Evolutionary conservation across 1,140 invertebrate species (phyloP), one percentile per base, ranked within the genome.

Genomic region (Anoplolepis gracilipes): DNA sequence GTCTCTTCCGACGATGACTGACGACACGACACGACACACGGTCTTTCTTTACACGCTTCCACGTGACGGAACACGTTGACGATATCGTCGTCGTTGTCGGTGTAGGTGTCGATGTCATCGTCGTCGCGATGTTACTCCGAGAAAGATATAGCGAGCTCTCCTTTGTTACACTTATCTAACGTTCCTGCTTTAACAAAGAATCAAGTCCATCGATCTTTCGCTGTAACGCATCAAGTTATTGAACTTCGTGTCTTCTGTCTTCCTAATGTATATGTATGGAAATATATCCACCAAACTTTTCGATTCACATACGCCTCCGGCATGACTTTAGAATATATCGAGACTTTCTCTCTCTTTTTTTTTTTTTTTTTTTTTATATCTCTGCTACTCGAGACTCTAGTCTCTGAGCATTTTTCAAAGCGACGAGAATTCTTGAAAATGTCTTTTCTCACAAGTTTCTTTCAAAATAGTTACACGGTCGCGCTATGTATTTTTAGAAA

Each of bases 1-100:
- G 62, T 25, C 61, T 70, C 73, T 70, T 64, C 46, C 79, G 25
- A 65, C 82, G 75, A 89, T 85, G 82, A 88, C 61, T 88, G 87
- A 88, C 79, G 79, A 88, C 46, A 42, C 79, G 79, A 88, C 46
- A 42, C 36, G 64, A 30, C 36, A 70, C 36, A 53, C 28, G 85
- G 61, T 57, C 67, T 49, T 86, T 57, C 78, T 86, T 87, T 55
- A 49, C 84, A 73, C 57, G 65, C 67, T 67, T 70, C 22, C 46
- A 79, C 22, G 33, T 70, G 77, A 22, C 77, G 64, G 77, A 53
- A 57, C 77, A 28, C 49, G 46, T 77, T 62, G 49, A 33, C 33
- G 59, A 25, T 25, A 28, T 55, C 25, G 57, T 33, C 69, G 57
- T 53, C 36, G 82, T 72, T 6, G 49, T 36, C n/a, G n/a, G n/a